Base-by-base conservation (phyloP, 2,113 vertebrate species). In the Tringa solitaria region DNA sequence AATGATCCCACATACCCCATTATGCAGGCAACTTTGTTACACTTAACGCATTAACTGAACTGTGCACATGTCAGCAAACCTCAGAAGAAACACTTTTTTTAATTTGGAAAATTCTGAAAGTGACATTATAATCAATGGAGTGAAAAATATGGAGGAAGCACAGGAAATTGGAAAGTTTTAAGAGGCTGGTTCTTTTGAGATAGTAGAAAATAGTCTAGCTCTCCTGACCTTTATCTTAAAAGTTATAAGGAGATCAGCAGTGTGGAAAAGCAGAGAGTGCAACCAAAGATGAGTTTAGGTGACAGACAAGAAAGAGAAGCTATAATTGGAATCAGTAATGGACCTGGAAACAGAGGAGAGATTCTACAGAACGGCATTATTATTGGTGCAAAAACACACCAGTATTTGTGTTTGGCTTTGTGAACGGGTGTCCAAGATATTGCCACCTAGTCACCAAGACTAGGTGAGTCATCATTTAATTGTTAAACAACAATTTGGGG, bases 111-210 rank as follows among this genome's bases (percentile, higher is more conserved):
- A 32, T 87, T 89, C 87, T 82, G 81, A 35, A 87, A 89, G 63
- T 89, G 70, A 70, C 69, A 84, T 87, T 96, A 89, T 74, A 91
- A 84, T 78, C 68, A 95, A 84, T 87, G 70, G 51, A 93, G 81
- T 93, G 81, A 91, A 94, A 93, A 97, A 94, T 60, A 63, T 3
- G 37, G 48, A 77, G 13, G 20, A 91, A 89, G 69, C 14, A 70
- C 37, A 89, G 92, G 87, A 87, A 78, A 89, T 26, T 72, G 39
- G n/a, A 33, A 74, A 67, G 28, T 45, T 65, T 80, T 53, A 91
- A 91, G 59, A 84, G 41, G 16, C 2, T 82, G 32, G 18, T 91
- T 28, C 6, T 82, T 93, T 70, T 59, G 54, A 81, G 45, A 87
- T 5, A 53, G 45, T 20, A 84, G 76, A 74, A 93, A 94, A 89